Base-by-base conservation (phyloP, 2,888 invertebrate genomes). In the Stenodera caucasica region DNA sequence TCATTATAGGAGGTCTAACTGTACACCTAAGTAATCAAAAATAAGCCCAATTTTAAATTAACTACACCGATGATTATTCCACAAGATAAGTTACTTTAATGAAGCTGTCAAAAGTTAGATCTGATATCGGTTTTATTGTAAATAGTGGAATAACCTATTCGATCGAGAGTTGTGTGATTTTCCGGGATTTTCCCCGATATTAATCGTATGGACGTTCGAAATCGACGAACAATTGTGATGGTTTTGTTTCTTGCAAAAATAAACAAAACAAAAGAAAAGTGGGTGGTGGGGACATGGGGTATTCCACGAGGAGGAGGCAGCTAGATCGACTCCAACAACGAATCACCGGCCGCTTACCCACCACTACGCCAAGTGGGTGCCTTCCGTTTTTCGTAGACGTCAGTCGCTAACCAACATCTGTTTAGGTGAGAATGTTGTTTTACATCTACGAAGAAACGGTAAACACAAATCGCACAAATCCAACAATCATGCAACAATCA, bases 251-350 rank as follows among this genome's bases (percentile, higher is more conserved):
- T n/a, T n/a, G n/a, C n/a, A n/a, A n/a, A n/a, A n/a, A n/a, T n/a
- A n/a, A n/a, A n/a, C n/a, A n/a, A n/a, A n/a, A n/a, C n/a, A n/a
- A n/a, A n/a, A n/a, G 67, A 64, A 65, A 71, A 71, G 73, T 73
- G 73, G 77, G 75, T 73, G 74, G 73, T 69, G 77, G 77, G 75
- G 72, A 67, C 61, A 59, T 61, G n/a, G 58, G 67, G 67, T 61
- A 67, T 65, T 70, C 67, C 67, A 71, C 67, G n/a, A n/a, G 77
- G 77, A 77, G 78, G 79, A 77, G 78, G 79, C 78, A n/a, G n/a
- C n/a, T n/a, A 76, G 77, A 73, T 67, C 75, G 70, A 73, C 63
- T 65, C 67, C 64, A 70, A 6, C 37, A 72, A 70, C 79, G 79
- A 79, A 79, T 79, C 79, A 79, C 69, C 74, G 73, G 73, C 54